These are phyloP conservation scores for Erebia aethiops DNA, from an alignment of 2,888 invertebrate species.

Conservation along the genomic window DNA sequence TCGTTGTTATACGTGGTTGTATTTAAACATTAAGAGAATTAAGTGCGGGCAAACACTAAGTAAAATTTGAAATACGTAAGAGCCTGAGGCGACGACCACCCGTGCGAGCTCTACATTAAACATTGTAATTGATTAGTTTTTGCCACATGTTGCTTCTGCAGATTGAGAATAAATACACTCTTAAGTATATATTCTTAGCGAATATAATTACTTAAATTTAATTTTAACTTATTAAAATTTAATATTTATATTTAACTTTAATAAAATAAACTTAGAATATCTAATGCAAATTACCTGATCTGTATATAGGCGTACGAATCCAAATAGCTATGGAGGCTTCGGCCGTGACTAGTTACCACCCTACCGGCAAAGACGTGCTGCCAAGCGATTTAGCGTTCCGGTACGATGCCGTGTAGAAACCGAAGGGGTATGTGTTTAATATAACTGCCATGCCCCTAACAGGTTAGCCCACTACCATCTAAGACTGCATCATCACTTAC, in stretches of 20 bases:
- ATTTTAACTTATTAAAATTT: neutral
- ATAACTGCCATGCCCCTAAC: too few species aligned
- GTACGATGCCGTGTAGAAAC: too few species aligned
- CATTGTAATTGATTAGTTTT: conserved; percentile 47
- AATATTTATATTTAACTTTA: too few species aligned
- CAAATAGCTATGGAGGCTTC: neutral
- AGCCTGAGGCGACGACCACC: conserved; percentile 47
- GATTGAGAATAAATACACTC: conserved; percentile 7
- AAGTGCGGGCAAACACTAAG: conserved; percentile 43
- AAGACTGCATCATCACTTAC: too few species aligned
- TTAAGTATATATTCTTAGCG: neutral
- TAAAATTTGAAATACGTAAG: conserved; percentile 45
- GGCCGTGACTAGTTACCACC: too few species aligned
- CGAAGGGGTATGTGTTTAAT: too few species aligned
- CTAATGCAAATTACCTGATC: neutral
- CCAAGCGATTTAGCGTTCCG: too few species aligned
- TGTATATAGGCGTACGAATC: neutral
- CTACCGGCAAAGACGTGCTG: too few species aligned
- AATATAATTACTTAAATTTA: neutral
- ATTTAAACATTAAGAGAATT: conserved; percentile 43
- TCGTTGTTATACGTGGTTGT: conserved; percentile 3
- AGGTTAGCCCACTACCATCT: too few species aligned
- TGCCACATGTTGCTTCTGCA: conserved; percentile 34
- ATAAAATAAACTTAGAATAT: too few species aligned
- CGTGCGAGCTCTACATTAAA: conserved; percentile 47